phyloP scores from a whole-genome alignment of 2,113 vertebrate genomes.

The Rhinogobius similis region DNA sequence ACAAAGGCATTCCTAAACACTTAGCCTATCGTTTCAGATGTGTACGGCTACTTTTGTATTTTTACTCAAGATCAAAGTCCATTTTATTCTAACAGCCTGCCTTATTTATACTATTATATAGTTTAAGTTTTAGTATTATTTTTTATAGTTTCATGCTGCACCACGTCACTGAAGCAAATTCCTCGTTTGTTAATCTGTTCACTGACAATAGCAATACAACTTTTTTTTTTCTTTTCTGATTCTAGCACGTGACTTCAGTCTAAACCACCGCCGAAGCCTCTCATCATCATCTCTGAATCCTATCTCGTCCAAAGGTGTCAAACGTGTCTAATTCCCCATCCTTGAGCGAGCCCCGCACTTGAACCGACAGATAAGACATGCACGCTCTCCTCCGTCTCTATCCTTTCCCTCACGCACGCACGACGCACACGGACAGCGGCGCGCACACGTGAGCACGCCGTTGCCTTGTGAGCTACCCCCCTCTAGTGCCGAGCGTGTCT shows the following conservation, averaged over 20 bases:
- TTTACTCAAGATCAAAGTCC: no score
- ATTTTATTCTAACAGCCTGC: no score
- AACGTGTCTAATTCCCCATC: slow-evolving; percentile 7
- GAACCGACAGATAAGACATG: slow-evolving; percentile 24
- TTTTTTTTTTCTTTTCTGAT: no score
- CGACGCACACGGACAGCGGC: slow-evolving; percentile 3
- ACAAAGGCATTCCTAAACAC: not conserved
- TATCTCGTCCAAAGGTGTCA: not conserved
- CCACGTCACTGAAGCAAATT: no score
- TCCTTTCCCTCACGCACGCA: slow-evolving; percentile 20
- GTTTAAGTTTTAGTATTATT: no score
- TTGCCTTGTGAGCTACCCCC: slow-evolving; percentile 85
- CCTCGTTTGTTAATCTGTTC: no score
- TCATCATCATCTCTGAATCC: not conserved
- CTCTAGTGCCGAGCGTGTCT: slow-evolving; percentile 83
- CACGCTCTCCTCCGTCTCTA: slow-evolving; percentile 4
- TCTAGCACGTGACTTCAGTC: no score
- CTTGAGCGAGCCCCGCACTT: slow-evolving; percentile 29
- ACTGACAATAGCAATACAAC: no score
- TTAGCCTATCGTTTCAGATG: not conserved
- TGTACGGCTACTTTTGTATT: no score
- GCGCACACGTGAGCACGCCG: slow-evolving; percentile 37
- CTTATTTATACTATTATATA: no score
- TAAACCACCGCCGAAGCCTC: no score
- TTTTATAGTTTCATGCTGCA: no score